Base-by-base conservation (phyloP, 2,888 invertebrate genomes). In the Steinernema carpocapsae region DNA sequence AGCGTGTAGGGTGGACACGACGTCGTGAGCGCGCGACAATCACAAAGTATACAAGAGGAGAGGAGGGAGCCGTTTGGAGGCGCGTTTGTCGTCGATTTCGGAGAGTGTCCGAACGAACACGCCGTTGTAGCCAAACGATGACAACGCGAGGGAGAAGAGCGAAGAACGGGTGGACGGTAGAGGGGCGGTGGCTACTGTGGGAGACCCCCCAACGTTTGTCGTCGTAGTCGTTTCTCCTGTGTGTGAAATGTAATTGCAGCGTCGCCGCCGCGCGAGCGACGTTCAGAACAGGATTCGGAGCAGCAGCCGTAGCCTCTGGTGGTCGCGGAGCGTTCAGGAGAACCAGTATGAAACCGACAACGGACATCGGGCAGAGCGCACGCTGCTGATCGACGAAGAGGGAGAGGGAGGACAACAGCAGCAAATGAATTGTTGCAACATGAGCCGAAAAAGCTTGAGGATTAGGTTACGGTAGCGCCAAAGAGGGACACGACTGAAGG, bases 1-100 rank as follows among this genome's bases (percentile, higher is more conserved):
- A n/a, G n/a, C n/a, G n/a, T n/a, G n/a, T n/a, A n/a, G 22, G 56
- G 56, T 56, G 24, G 56, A 56, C 56, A 56, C 56, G 56, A 56
- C 56, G 6, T 51, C 22, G 6, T 26, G 56, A 22, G 56, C 56
- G 56, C 43, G 26, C 56, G 56, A 56, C 56, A 56, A 56, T 56
- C 56, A 56, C 56, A 56, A 56, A 24, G 56, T 56, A 56, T 56
- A 56, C 56, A 56, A 56, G 14, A 19, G 19, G 19, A 10, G 51
- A 43, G 43, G 10, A 43, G 43, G 43, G 43, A 43, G 43, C 10
- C 43, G 43, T 43, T 14, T 14, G 43, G 14, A 43, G 43, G 43
- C 14, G n/a, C n/a, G n/a, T n/a, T n/a, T n/a, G n/a, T n/a, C n/a
- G n/a, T n/a, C n/a, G n/a, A n/a, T n/a, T n/a, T n/a, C n/a, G n/a